A percentile compares a stretch with the other conserved stretches of the same genome.
Conservation (phyloP, 2,797 vertebrate species). For the Dromococcyx pavoninus region DNA sequence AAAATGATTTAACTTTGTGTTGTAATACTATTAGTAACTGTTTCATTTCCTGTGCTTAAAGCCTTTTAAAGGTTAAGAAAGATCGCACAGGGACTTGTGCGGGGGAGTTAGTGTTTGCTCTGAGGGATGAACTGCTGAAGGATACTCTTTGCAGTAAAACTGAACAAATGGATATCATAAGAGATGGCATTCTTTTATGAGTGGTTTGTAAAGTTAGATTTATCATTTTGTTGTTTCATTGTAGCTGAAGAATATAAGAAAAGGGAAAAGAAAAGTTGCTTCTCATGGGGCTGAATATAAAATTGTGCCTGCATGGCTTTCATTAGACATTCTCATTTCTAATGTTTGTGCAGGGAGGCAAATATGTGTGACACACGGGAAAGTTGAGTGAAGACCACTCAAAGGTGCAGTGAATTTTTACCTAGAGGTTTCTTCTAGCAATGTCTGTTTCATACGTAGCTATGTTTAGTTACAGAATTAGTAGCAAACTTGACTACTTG, state of each 20-base stretch:
- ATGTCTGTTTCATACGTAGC: not conserved
- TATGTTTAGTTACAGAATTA: not conserved
- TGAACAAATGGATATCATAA: not conserved
- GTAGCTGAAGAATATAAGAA: not conserved
- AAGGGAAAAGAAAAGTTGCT: not conserved
- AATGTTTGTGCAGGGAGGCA: not conserved
- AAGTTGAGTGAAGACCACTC: not conserved
- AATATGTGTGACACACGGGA: not conserved
- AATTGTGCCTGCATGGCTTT: not conserved
- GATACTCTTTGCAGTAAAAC: not conserved
- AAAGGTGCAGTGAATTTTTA: not conserved
- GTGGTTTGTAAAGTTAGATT: not conserved
- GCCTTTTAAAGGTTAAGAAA: conserved; percentile 16
- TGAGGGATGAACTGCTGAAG: not conserved
- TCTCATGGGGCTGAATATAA: not conserved
- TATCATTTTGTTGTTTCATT: not conserved
- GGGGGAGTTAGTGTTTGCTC: not conserved
- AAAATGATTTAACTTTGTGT: not conserved
- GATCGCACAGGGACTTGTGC: not conserved
- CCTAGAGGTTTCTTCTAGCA: not conserved
- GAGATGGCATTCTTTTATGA: not conserved
- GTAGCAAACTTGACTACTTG: not conserved
- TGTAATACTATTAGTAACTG: not conserved
- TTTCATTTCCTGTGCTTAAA: not conserved
- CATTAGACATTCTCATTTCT: not conserved